Evolutionary conservation across 2,797 vertebrate species (phyloP).

Genomic region (Coracias cyanogaster): DNA sequence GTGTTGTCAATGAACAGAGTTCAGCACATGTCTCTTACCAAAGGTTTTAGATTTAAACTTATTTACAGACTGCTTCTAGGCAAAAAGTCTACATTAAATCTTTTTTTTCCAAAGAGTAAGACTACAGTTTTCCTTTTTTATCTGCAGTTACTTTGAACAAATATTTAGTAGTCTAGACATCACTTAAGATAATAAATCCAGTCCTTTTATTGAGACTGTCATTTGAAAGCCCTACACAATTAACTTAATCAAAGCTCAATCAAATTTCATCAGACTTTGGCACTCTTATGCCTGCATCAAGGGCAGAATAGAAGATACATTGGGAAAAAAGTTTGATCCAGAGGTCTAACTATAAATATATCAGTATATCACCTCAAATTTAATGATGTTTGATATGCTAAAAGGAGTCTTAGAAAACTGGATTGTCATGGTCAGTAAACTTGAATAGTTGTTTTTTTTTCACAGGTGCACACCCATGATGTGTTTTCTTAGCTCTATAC

Average conservation of each 20-base stretch:
- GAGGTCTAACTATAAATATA: neutral
- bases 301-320: neutral
- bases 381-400: neutral
- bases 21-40: neutral
- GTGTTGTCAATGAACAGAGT: neutral
- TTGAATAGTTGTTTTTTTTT: neutral
- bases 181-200: neutral
- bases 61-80: neutral
- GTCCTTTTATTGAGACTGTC: neutral
- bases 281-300: neutral
- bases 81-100: neutral
- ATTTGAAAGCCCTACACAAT: slow-evolving; percentile 15
- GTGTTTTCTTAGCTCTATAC: neutral
- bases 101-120: neutral
- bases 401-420: neutral
- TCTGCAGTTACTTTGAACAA: neutral
- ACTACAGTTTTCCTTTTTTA: neutral
- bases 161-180: neutral
- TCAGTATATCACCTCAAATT: neutral
- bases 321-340: neutral
- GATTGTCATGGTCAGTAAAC: neutral
- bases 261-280: slow-evolving; percentile 20
- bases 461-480: neutral
- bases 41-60: neutral
- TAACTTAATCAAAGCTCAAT: slow-evolving; percentile 33